Evolutionary conservation across 2,888 invertebrate species (phyloP).

Genomic region (Amiota minor): DNA sequence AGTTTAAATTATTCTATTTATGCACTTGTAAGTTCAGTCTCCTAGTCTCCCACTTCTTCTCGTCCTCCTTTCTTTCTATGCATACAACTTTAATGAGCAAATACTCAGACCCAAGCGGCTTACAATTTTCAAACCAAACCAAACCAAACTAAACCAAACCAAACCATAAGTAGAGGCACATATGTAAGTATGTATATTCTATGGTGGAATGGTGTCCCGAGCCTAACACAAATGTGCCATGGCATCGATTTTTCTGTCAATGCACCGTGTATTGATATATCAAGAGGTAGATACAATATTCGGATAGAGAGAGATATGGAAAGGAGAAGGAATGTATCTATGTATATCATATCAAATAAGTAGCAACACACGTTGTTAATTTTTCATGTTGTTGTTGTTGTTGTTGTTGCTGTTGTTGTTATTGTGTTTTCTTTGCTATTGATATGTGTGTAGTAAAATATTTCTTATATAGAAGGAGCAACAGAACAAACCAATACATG

Average conservation of each 20-base stretch:
- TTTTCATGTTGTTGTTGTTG: background rate
- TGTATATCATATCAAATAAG: background rate
- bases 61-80: background rate
- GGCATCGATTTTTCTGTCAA: slow-evolving; percentile 4
- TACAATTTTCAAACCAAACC: background rate
- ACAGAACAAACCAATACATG: background rate
- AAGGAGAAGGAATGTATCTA: too few relatives aligned
- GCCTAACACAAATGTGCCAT: background rate
- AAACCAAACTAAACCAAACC: background rate
- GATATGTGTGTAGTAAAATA: too few relatives aligned
- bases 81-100: background rate
- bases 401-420: background rate
- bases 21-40: background rate
- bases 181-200: background rate
- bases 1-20: slow-evolving; percentile 2
- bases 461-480: too few relatives aligned
- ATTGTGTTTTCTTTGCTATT: too few relatives aligned
- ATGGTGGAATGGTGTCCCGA: background rate
- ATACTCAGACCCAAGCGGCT: background rate
- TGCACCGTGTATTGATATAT: background rate
- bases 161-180: background rate
- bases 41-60: background rate
- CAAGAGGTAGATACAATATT: too few relatives aligned
- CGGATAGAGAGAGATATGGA: too few relatives aligned
- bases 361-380: background rate